Evolutionary conservation across 2,888 invertebrate genomes (phyloP), one percentile per base, ranked within the genome.

Genomic region (Caenorhabditis wallacei): DNA sequence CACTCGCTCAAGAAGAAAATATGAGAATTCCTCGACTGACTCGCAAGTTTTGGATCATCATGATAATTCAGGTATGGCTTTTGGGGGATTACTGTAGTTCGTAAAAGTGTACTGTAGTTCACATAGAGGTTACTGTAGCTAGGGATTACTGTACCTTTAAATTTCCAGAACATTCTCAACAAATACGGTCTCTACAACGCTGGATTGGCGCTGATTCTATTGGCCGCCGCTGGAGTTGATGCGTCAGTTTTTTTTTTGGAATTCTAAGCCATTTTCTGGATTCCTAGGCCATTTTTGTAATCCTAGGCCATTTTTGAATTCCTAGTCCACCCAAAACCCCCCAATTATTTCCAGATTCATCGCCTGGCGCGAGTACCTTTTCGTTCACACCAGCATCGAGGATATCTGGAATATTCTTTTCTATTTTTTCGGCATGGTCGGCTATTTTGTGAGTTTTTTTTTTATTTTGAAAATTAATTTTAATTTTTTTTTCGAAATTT

Each of bases 371-470:
- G n/a, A n/a, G n/a, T n/a, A n/a, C n/a, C n/a, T n/a, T n/a, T n/a
- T n/a, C n/a, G n/a, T n/a, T 48, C 7, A 30, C 20, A 10, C 48
- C 64, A 64, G 20, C 30, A 48, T 64, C 30, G 30, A n/a, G n/a
- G n/a, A n/a, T n/a, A n/a, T n/a, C n/a, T n/a, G n/a, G n/a, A n/a
- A n/a, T n/a, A n/a, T n/a, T n/a, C n/a, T n/a, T n/a, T n/a, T 37
- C 13, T 64, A 20, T 16, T 64, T 64, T n/a, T 64, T 64, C 35
- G 30, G 64, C 3, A 2, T 20, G 13, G 35, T 51, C 30, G 64
- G 64, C 2, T 64, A 64, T 30, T 64, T 64, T 35, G 64, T 64
- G 51, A 35, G 64, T 64, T 64, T 64, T 63, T 22, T 35, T 16
- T 20, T n/a, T 35, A 26, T 10, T 22, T 43, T 22, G 18, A 24